Evolutionary conservation across 1,140 invertebrate genomes (phyloP).

Genomic region (Anadara kagoshimensis): DNA sequence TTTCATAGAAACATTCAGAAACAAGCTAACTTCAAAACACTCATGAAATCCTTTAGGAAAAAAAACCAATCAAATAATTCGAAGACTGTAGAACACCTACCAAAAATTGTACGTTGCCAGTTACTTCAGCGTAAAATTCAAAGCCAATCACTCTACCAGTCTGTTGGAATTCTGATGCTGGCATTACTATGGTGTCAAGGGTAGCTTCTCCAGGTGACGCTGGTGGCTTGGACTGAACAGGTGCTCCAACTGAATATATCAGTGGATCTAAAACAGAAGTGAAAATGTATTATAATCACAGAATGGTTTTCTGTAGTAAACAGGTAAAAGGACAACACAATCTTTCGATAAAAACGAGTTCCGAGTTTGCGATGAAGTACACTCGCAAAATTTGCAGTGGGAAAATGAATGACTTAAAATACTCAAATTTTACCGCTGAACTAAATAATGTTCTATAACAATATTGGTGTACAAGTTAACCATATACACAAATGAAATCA

Average conservation of each 20-base stretch:
- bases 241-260: conserved; percentile 30
- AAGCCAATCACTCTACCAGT: conserved; percentile 26
- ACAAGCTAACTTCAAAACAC: too few relatives aligned
- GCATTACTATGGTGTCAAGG: conserved; percentile 34
- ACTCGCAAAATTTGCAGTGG: neutral
- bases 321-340: neutral
- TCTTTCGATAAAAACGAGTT: neutral
- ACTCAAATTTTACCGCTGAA: too few relatives aligned
- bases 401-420: too few relatives aligned
- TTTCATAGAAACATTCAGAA: too few relatives aligned
- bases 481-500: too few relatives aligned
- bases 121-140: conserved; percentile 26
- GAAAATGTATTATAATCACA: neutral
- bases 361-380: neutral
- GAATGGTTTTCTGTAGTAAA: neutral
- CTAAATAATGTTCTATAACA: too few relatives aligned
- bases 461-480: too few relatives aligned
- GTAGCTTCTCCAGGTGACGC: conserved; percentile 2
- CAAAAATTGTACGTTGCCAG: conserved; percentile 15
- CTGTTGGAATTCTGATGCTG: conserved; percentile 40
- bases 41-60: too few relatives aligned
- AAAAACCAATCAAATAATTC: too few relatives aligned
- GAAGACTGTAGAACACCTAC: too few relatives aligned
- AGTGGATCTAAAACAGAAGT: conserved; percentile 41
- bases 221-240: conserved; percentile 12